Conservation (phyloP, 1,140 invertebrate species). For the Drosophila ananassae region DNA sequence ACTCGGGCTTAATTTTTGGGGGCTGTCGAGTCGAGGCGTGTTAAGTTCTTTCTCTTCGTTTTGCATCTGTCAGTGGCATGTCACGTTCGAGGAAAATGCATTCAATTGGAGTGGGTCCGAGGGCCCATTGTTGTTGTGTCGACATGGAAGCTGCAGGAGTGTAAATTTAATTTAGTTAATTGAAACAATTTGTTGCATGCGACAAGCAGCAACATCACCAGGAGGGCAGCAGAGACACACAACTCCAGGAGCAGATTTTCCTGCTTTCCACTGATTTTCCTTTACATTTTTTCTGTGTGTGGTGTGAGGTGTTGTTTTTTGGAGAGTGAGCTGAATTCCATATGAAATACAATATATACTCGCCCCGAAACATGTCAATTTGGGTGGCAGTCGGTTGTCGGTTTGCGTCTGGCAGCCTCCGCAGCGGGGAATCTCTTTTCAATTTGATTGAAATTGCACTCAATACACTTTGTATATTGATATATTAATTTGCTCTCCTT, state of each 20-base stretch:
- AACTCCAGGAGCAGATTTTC: conserved; percentile 25
- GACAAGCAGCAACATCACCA: conserved; percentile 59
- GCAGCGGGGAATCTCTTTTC: conserved; percentile 69
- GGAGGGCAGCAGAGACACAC: conserved; percentile 23
- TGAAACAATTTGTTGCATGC: conserved; percentile 83
- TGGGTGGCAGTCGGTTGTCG: conserved; percentile 54
- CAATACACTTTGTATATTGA: conserved; percentile 79
- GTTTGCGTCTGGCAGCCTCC: conserved; percentile 62
- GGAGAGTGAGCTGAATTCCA: conserved; percentile 21
- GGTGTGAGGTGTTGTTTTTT: conserved; percentile 8
- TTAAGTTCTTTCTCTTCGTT: conserved; percentile 48
- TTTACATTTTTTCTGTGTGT: conserved; percentile 43
- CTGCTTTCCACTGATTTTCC: conserved; percentile 75
- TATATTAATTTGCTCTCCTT: conserved; percentile 76
- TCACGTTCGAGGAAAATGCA: conserved; percentile 77
- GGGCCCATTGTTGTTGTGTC: conserved; percentile 40
- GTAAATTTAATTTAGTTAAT: conserved; percentile 84
- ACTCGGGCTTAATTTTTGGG: conserved; percentile 49
- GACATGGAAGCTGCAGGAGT: conserved; percentile 73
- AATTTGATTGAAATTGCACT: conserved; percentile 79
- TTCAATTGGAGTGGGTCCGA: conserved; percentile 55
- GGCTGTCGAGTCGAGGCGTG: conserved; percentile 23
- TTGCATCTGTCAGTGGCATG: conserved; percentile 81
- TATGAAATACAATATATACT: conserved; percentile 49
- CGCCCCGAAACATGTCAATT: conserved; percentile 78